phyloP scores from a whole-genome alignment of 2,113 vertebrate species.

The Podilymbus podiceps region DNA sequence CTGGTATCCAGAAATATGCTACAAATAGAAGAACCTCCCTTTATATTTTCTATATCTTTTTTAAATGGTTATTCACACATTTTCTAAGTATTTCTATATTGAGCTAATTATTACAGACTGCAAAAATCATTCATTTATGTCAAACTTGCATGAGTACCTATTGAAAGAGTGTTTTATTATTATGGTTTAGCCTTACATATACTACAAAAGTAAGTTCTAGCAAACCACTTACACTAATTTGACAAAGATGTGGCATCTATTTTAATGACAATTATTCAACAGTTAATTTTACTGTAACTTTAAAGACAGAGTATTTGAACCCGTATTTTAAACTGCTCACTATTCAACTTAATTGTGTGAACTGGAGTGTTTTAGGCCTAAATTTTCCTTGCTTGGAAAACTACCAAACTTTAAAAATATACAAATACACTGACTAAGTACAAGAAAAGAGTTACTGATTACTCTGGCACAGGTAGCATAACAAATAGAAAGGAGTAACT shows the following conservation, averaged over 20 bases:
- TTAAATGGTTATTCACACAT: background rate
- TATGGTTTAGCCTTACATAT: background rate
- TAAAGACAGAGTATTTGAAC: background rate
- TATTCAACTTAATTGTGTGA: background rate
- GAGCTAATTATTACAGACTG: background rate
- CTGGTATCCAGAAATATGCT: background rate
- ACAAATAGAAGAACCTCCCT: background rate
- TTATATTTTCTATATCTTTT: background rate
- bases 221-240: background rate
- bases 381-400: background rate
- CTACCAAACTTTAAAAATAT: background rate
- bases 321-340: background rate
- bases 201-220: background rate
- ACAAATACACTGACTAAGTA: background rate
- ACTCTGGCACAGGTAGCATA: background rate
- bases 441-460: background rate
- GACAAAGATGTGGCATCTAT: background rate
- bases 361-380: background rate
- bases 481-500: background rate
- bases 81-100: background rate
- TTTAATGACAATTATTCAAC: background rate
- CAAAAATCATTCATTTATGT: background rate
- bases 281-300: background rate
- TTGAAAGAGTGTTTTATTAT: background rate
- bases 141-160: background rate